These are phyloP conservation scores for Murina feae DNA, from an alignment of 2,113 vertebrate species.

Conservation along the genomic window DNA sequence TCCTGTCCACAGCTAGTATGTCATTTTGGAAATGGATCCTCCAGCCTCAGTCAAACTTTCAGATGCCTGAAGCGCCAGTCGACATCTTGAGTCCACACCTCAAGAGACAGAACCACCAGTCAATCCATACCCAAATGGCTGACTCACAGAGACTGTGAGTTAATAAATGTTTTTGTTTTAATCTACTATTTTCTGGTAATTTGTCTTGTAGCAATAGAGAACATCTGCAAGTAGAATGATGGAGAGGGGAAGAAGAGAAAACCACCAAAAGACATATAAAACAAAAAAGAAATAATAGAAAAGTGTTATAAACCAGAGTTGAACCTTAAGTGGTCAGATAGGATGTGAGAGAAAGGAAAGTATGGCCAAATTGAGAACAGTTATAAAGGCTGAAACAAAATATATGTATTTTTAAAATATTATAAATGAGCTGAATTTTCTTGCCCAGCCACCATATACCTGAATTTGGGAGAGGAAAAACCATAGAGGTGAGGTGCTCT, in stretches of 20 bases:
- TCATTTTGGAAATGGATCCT: background rate
- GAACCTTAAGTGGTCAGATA: background rate
- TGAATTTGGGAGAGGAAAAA: background rate
- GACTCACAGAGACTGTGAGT: background rate
- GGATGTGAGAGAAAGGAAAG: background rate
- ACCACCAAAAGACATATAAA: background rate
- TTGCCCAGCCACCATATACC: background rate
- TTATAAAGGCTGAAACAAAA: background rate
- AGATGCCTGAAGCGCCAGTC: background rate
- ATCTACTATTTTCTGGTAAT: background rate
- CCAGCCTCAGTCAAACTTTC: background rate
- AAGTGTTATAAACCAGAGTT: background rate
- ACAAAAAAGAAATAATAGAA: background rate
- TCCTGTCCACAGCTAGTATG: background rate
- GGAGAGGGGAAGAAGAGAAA: background rate
- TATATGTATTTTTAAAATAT: background rate
- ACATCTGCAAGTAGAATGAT: background rate
- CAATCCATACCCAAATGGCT: background rate
- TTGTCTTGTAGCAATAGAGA: background rate
- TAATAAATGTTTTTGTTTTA: background rate
- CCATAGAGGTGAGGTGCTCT: background rate
- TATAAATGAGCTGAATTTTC: conserved; percentile 40
- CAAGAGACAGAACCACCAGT: background rate
- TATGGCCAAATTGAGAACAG: background rate
- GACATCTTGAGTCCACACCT: background rate